Evolutionary conservation across 37 sponge, comb jelly and placozoan genomes (phyloP).

Genomic region (Agelas oroides): DNA sequence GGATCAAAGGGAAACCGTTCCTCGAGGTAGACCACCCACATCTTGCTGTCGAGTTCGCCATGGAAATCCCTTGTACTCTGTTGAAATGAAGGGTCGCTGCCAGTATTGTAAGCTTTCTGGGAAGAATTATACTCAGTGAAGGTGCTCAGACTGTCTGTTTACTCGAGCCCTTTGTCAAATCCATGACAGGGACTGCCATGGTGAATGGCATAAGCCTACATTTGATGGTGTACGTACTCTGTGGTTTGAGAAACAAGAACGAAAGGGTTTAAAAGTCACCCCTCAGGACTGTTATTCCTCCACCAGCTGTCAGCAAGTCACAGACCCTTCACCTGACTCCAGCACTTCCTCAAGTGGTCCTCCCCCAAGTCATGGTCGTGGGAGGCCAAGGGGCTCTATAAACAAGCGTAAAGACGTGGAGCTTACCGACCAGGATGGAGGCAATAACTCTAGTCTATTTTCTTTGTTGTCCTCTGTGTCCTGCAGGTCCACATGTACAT

Average conservation of each 20-base stretch:
- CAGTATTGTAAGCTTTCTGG: slow-evolving; percentile 6
- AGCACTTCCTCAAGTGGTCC: too few species aligned
- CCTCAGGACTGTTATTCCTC: too few species aligned
- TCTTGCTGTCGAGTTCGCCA: background rate
- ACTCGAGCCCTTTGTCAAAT: slow-evolving; percentile 12
- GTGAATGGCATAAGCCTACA: slow-evolving; percentile 1
- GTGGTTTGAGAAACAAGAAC: slow-evolving; percentile 5
- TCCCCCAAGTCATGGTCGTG: too few species aligned
- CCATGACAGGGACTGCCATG: slow-evolving; percentile 10
- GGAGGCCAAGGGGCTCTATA: too few species aligned
- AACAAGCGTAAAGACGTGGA: too few species aligned
- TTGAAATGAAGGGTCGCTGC: background rate
- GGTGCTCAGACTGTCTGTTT: slow-evolving; percentile 14
- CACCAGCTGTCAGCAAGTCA: too few species aligned
- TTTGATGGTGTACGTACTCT: background rate
- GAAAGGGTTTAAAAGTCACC: too few species aligned
- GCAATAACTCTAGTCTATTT: too few species aligned
- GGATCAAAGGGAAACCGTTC: background rate
- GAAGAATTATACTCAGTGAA: background rate
- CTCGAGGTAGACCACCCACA: background rate
- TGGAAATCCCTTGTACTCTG: slow-evolving; percentile 2
- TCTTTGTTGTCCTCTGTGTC: too few species aligned
- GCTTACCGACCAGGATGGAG: too few species aligned
- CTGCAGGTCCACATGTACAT: too few species aligned
- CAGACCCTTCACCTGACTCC: too few species aligned